Evolutionary conservation across 2,113 vertebrate genomes (phyloP).

Genomic region (Smithornis capensis): DNA sequence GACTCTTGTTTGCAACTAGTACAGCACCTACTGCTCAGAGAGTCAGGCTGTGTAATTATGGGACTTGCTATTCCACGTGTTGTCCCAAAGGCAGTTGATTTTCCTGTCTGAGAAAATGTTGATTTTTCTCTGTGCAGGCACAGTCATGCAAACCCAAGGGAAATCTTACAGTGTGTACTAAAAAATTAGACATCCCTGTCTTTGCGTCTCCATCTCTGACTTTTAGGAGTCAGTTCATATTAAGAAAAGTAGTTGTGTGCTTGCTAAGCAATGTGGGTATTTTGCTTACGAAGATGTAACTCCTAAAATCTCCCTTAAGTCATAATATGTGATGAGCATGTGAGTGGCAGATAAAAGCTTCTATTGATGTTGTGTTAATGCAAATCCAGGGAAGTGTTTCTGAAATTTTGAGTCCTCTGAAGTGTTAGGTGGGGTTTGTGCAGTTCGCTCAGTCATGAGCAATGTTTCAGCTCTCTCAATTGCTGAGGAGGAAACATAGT

Average conservation of each 20-base stretch:
- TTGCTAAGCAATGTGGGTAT: neutral
- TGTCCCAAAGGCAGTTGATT: neutral
- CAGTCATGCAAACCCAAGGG: neutral
- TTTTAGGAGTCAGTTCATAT: neutral
- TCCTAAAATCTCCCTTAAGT: neutral
- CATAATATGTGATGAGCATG: neutral
- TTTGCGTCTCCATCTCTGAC: neutral
- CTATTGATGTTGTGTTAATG: neutral
- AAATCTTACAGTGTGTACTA: neutral
- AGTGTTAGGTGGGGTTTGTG: neutral
- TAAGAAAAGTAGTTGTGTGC: neutral
- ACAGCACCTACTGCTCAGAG: neutral
- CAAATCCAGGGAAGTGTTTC: neutral
- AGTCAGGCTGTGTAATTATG: rapidly evolving
- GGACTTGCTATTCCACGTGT: rapidly evolving
- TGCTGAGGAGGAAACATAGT: neutral
- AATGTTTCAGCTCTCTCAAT: neutral
- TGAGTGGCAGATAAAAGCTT: neutral
- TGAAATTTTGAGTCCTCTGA: neutral
- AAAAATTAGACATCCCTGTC: neutral
- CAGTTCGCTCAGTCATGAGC: neutral
- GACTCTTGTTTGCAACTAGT: neutral
- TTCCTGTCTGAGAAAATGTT: neutral
- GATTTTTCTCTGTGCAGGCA: neutral
- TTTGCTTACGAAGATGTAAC: neutral